phyloP scores from a whole-genome alignment of 1,140 invertebrate genomes.

The Atopsyche davidsoni region DNA sequence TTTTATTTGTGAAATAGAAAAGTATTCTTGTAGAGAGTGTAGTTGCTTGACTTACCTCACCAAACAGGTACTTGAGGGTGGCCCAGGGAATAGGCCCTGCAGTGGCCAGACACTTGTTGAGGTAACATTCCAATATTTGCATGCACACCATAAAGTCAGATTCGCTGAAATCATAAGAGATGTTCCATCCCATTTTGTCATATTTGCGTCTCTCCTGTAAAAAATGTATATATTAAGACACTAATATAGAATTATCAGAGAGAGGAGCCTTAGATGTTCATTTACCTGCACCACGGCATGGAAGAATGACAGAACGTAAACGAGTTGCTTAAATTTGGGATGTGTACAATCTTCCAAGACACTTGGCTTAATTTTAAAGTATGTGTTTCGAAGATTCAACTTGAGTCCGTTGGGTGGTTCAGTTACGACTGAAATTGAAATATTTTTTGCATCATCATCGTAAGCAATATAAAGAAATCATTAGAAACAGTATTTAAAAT shows the following conservation, averaged over 20 bases:
- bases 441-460: neutral
- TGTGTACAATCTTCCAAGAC: slow-evolving; percentile 68
- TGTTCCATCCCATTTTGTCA: slow-evolving; percentile 91
- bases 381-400: slow-evolving; percentile 82
- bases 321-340: slow-evolving; percentile 64
- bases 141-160: slow-evolving; percentile 84
- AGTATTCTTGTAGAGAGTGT: slow-evolving; percentile 2
- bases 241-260: too few species aligned
- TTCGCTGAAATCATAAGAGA: slow-evolving; percentile 87
- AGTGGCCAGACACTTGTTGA: slow-evolving; percentile 59
- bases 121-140: slow-evolving; percentile 75
- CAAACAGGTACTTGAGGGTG: slow-evolving; percentile 85
- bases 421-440: slow-evolving; percentile 64
- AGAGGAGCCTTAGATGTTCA: too few species aligned
- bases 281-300: slow-evolving; percentile 79
- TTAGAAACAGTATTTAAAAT: slow-evolving; percentile 16
- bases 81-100: slow-evolving; percentile 75
- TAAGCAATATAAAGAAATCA: too few species aligned
- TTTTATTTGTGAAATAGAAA: neutral
- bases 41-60: slow-evolving; percentile 58
- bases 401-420: slow-evolving; percentile 87
- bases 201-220: slow-evolving; percentile 80
- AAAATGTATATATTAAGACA: slow-evolving; percentile 4
- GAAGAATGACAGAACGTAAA: slow-evolving; percentile 85
- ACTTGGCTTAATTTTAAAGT: slow-evolving; percentile 70